These are phyloP conservation scores for Emydocephalus ijimae DNA, from an alignment of 2,113 vertebrate genomes.

Conservation along the genomic window DNA sequence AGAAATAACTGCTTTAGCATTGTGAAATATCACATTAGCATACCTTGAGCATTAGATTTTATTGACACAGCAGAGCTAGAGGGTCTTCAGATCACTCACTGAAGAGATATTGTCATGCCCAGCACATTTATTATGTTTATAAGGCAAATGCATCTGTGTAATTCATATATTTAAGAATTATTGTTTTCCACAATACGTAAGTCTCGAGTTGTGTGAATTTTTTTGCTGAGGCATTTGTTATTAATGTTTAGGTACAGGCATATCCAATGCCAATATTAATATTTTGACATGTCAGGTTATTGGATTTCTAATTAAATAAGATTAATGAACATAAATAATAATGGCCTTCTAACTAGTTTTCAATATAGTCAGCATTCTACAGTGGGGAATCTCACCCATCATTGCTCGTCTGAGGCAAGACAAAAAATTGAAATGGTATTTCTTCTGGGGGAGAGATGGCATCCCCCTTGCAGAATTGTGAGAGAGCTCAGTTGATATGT, in stretches of 20 bases:
- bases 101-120: not conserved
- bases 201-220: accelerated
- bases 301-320: not conserved
- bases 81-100: not conserved
- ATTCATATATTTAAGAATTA: not conserved
- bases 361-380: not conserved
- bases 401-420: not conserved
- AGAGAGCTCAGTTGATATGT: not conserved
- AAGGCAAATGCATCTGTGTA: not conserved
- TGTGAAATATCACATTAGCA: not conserved
- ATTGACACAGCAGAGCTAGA: accelerated
- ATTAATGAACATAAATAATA: not conserved
- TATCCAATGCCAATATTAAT: not conserved
- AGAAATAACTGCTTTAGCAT: not conserved
- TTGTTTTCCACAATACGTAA: not conserved
- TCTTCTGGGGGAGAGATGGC: not conserved
- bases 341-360: not conserved
- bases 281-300: not conserved
- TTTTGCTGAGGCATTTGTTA: not conserved
- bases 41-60: not conserved
- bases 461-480: not conserved
- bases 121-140: not conserved
- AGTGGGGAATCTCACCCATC: not conserved
- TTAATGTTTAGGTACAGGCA: not conserved
- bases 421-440: not conserved